Percentiles rank a stretch among this genome's conserved stretches.
phyloP scores from a whole-genome alignment of 2,888 invertebrate genomes.

The Chymomyza amoena region DNA sequence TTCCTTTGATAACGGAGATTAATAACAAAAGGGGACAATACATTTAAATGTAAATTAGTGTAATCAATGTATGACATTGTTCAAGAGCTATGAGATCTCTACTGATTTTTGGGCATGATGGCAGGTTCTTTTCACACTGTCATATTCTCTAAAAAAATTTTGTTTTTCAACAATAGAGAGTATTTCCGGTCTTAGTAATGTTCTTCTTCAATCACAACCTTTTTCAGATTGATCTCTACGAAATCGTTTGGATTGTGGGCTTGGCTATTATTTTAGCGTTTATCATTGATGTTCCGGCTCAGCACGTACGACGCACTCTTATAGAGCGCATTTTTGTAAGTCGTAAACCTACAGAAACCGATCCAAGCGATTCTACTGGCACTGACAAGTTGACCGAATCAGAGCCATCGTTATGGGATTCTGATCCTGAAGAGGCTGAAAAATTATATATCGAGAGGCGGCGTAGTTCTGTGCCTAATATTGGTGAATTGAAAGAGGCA shows the following conservation, averaged over 20 bases:
- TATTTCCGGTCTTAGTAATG: too few relatives aligned
- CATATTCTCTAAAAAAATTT: too few relatives aligned
- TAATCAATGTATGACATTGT: too few relatives aligned
- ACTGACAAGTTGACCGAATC: conserved; percentile 65
- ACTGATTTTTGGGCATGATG: too few relatives aligned
- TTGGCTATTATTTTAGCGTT: conserved; percentile 81
- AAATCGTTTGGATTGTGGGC: conserved; percentile 80
- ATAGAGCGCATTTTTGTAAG: conserved; percentile 78
- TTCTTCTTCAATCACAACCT: neutral
- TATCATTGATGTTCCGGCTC: conserved; percentile 84
- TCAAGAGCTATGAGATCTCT: too few relatives aligned
- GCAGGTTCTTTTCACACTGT: too few relatives aligned
- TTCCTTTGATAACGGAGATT: too few relatives aligned
- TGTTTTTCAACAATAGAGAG: too few relatives aligned
- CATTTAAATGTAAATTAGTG: too few relatives aligned
- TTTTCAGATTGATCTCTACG: conserved; percentile 81
- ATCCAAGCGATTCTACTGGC: conserved; percentile 59
- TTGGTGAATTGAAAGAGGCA: conserved; percentile 6
- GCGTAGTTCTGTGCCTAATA: conserved; percentile 38
- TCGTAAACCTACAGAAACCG: conserved; percentile 28
- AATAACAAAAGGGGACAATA: too few relatives aligned
- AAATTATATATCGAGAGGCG: conserved; percentile 47
- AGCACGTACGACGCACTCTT: conserved; percentile 77
- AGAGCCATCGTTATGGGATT: conserved; percentile 79
- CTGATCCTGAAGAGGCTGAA: conserved; percentile 68